Evolutionary conservation across 2,113 vertebrate genomes (phyloP), one percentile per base, ranked within the genome.

Genomic region (Anoplopoma fimbria): DNA sequence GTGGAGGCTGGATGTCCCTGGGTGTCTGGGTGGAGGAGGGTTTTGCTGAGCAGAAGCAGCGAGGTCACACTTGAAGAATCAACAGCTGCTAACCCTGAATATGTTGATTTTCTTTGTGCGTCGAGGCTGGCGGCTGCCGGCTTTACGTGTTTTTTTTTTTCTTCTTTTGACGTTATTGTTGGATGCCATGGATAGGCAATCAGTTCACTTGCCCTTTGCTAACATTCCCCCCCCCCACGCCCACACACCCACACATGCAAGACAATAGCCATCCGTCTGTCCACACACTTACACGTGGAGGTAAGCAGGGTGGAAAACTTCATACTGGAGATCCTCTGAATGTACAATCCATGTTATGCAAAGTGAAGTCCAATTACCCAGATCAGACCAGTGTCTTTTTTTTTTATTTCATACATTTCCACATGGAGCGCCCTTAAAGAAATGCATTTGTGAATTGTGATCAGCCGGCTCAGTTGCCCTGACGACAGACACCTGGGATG

Each of bases 61-160:
- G 75, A 84, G 86, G 89, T 82, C 90, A 91, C 83, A 77, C 85
- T 83, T 73, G 40, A 75, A 64, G 81, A 91, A 92, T 92, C 91
- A 94, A 88, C 95, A 95, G 95, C 94, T 95, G 94, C 89, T 90
- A 77, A 85, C 88, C 90, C 79, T 93, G 87, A 91, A 92, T 91
- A 92, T 91, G 91, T 40, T 85, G 90, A 90, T 93, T 88, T 82
- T 79, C 87, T 92, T 94, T 95, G 94, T 95, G 85, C 9, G 36
- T 7, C 0, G 9, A 72, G 83, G 68, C 65, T 8, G 72, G 81
- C 34, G 77, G 81, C 85, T 84, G 85, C 73, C 71, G 25, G 55
- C 34, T 88, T 69, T 62, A 53, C 36, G 47, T 68, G 81, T 2
- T 23, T 34, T 38, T 51, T 60, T n/a, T 74, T 79, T 82, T 77